Evolutionary conservation across 64 coral and sea anemone genomes (phyloP).

Genomic region (Montipora sp.): DNA sequence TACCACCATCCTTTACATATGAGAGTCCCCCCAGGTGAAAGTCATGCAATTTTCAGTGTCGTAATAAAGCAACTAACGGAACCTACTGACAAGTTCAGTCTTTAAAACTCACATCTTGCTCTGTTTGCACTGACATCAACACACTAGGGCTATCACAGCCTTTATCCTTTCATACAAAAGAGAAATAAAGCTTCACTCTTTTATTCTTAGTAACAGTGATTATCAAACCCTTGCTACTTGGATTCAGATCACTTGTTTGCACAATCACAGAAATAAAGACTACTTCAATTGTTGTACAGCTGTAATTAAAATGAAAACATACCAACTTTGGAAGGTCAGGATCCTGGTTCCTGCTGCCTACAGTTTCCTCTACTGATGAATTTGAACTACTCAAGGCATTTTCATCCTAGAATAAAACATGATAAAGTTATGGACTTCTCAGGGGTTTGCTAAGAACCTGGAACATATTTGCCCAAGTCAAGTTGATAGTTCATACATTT

Average conservation of each 20-base stretch:
- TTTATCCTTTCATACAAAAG: constrained; percentile 3
- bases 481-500: background rate
- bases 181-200: background rate
- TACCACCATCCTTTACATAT: background rate
- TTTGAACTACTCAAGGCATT: constrained; percentile 3
- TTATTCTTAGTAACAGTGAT: constrained; percentile 8
- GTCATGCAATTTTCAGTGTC: background rate
- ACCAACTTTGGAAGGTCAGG: background rate
- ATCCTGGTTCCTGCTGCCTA: background rate
- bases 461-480: constrained; percentile 3
- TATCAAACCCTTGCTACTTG: constrained; percentile 6
- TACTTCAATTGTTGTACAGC: background rate
- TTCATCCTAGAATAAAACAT: constrained; percentile 3
- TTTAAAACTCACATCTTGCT: constrained; percentile 7
- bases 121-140: constrained; percentile 2
- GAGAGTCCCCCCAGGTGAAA: background rate
- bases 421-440: background rate
- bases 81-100: constrained; percentile 6
- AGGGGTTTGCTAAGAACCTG: constrained; percentile 6
- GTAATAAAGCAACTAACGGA: background rate
- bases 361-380: background rate
- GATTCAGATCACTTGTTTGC: constrained; percentile 6
- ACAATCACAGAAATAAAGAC: constrained; percentile 1
- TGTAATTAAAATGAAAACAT: constrained; percentile 4
- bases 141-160: background rate